Conservation (phyloP, 1,140 invertebrate genomes). For the Neodiprion virginianus region DNA sequence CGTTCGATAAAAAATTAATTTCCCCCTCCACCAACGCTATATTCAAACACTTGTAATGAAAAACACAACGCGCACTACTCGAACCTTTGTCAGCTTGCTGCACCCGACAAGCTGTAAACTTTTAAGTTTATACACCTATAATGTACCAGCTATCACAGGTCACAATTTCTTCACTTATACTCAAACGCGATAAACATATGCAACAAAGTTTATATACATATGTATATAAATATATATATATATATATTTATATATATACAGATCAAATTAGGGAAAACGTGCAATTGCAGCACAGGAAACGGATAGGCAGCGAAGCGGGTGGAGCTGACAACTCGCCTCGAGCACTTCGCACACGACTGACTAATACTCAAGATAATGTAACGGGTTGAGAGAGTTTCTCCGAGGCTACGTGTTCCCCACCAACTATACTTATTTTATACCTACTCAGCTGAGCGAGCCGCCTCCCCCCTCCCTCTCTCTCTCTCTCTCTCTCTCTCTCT, state of each 20-base stretch:
- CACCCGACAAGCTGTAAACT: no score
- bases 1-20: no score
- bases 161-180: no score
- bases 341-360: background rate
- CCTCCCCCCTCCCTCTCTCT: background rate
- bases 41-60: no score
- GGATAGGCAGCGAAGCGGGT: background rate
- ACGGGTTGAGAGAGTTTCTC: background rate
- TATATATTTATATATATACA: background rate
- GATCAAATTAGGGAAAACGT: background rate
- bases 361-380: slow-evolving; percentile 3
- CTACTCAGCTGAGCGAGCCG: background rate
- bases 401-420: background rate
- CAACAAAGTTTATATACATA: no score
- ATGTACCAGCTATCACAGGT: no score
- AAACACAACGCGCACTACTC: no score
- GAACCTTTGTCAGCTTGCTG: no score
- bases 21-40: no score
- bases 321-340: background rate
- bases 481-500: background rate
- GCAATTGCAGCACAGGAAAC: background rate
- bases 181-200: no score
- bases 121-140: no score
- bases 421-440: background rate
- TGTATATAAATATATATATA: no score